Evolutionary conservation across 1,140 invertebrate species (phyloP).

Genomic region (Euwallacea similis): DNA sequence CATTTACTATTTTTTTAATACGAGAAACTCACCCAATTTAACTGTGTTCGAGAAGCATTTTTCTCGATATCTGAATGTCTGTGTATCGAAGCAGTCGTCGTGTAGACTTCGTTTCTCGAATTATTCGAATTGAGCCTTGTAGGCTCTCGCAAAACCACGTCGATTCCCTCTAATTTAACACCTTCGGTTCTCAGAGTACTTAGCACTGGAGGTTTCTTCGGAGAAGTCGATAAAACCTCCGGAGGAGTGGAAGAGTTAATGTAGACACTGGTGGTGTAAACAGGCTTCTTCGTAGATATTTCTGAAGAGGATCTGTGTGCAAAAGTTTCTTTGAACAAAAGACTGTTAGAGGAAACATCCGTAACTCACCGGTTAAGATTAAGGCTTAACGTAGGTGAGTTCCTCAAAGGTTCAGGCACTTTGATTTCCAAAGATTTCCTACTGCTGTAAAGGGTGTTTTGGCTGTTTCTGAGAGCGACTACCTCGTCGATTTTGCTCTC

Average conservation of each 20-base stretch:
- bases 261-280: conserved; percentile 53
- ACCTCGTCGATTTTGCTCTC: conserved; percentile 32
- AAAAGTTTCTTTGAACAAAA: too few species aligned
- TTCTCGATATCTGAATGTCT: conserved; percentile 42
- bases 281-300: conserved; percentile 22
- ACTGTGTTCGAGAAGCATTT: conserved; percentile 22
- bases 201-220: conserved; percentile 42
- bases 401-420: conserved; percentile 39
- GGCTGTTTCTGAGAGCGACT: conserved; percentile 46
- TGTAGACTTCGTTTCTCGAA: conserved; percentile 38
- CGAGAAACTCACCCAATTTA: conserved; percentile 41
- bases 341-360: background rate
- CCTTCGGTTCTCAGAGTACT: conserved; percentile 41
- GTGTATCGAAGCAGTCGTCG: conserved; percentile 45
- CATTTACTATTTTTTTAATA: background rate
- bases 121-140: background rate
- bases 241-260: conserved; percentile 48
- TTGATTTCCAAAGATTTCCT: conserved; percentile 37
- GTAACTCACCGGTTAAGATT: conserved; percentile 26
- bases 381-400: conserved; percentile 36
- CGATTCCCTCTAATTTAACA: conserved; percentile 36
- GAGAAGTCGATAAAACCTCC: conserved; percentile 21
- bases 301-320: conserved; percentile 16
- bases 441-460: conserved; percentile 47
- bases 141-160: conserved; percentile 30